phyloP scores from a whole-genome alignment of 23 tunicate species.

The Clavelina lepadiformis region DNA sequence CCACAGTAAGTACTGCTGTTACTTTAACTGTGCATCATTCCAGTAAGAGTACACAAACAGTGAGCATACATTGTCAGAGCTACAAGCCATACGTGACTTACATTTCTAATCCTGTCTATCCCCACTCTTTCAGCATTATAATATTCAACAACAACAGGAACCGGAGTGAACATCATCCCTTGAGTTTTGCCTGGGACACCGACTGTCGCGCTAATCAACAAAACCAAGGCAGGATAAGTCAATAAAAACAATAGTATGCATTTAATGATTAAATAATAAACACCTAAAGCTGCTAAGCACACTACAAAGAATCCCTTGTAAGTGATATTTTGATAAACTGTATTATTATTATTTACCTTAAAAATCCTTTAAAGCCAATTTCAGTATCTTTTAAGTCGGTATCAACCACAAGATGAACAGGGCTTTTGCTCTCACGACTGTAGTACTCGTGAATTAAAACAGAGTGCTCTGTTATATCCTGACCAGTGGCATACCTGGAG shows the following conservation, averaged over 20 bases:
- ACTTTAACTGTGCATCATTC: too few species aligned
- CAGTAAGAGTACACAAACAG: too few species aligned
- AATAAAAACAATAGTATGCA: too few species aligned
- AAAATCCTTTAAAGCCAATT: conserved; percentile 61
- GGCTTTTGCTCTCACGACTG: conserved; percentile 79
- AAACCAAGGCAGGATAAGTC: too few species aligned
- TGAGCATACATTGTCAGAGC: too few species aligned
- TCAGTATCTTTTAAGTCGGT: conserved; percentile 66
- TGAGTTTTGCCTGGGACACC: conserved; percentile 88
- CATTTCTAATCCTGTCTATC: conserved; percentile 56
- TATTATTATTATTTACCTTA: conserved; percentile 27
- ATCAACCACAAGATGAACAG: conserved; percentile 79
- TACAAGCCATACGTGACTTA: conserved; percentile 9
- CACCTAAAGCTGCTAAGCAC: not conserved
- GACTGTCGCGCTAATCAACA: conserved; percentile 64
- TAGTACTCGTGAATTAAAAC: conserved; percentile 86
- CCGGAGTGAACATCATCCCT: conserved; percentile 90
- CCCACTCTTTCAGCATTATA: conserved; percentile 87
- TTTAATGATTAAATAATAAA: too few species aligned
- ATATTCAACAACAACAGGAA: conserved; percentile 47
- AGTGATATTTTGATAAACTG: not conserved
- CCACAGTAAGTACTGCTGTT: too few species aligned
- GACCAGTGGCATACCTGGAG: conserved; percentile 90
- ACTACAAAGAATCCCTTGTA: not conserved
- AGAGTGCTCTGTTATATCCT: conserved; percentile 87